Percentiles rank a stretch among this genome's conserved stretches.
These are phyloP conservation scores for Rhabdophis nuchalis DNA, from an alignment of 2,797 vertebrate genomes.

Conservation along the genomic window DNA sequence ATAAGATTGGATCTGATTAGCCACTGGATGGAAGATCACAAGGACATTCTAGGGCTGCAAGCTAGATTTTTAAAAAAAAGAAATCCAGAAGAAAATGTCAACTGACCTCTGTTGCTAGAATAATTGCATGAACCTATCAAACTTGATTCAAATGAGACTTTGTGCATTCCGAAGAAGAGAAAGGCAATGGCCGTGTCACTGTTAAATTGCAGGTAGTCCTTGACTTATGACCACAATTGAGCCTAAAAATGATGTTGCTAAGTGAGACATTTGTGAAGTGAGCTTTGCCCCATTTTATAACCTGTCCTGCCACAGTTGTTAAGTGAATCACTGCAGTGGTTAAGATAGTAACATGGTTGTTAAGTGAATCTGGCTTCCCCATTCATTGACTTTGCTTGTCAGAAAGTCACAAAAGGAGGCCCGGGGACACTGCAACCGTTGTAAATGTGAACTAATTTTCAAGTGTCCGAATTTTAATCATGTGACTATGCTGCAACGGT, in stretches of 20 bases:
- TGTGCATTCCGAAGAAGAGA: slow-evolving; percentile 28
- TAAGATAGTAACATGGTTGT: neutral
- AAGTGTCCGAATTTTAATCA: neutral
- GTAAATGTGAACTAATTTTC: neutral
- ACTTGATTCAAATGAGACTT: neutral
- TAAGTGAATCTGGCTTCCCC: neutral
- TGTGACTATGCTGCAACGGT: neutral
- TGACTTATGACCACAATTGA: neutral
- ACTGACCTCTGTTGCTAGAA: neutral
- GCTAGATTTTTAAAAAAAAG: neutral
- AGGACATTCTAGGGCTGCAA: neutral
- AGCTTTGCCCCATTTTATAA: neutral
- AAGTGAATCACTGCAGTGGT: neutral
- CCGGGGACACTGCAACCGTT: neutral
- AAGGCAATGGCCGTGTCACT: slow-evolving; percentile 27
- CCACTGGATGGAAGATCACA: neutral
- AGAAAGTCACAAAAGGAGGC: neutral
- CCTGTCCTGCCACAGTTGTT: neutral
- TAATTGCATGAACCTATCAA: neutral
- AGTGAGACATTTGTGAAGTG: neutral
- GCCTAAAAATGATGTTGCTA: neutral
- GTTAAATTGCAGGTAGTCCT: slow-evolving; percentile 23
- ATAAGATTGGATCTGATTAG: neutral
- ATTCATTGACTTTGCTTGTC: neutral
- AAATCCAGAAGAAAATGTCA: neutral